Conservation (phyloP, 2,113 vertebrate genomes). For the Meles meles region DNA sequence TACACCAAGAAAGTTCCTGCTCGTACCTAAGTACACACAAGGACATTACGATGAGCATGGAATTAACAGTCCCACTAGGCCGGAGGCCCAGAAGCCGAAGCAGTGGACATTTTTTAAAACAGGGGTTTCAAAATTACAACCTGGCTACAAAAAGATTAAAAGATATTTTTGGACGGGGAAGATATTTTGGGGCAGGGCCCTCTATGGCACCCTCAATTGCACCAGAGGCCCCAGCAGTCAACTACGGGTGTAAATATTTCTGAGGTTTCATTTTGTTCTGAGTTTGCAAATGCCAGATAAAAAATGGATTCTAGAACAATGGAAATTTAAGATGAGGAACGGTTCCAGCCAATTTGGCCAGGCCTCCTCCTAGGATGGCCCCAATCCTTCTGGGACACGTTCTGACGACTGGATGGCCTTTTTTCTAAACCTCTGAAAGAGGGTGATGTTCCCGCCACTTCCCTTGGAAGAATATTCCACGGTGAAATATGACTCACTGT, state of each 20-base stretch:
- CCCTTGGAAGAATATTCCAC: conserved; percentile 51
- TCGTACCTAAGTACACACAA: not conserved
- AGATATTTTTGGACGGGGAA: not conserved
- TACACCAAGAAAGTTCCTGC: not conserved
- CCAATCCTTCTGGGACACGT: conserved; percentile 37
- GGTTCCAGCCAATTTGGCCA: not conserved
- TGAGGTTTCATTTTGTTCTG: not conserved
- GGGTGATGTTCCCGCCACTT: conserved; percentile 12
- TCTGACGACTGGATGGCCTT: conserved; percentile 24
- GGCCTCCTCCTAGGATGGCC: not conserved
- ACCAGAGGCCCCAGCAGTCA: not conserved
- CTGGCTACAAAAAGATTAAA: not conserved
- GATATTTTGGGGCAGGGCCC: not conserved
- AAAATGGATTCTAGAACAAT: conserved; percentile 60
- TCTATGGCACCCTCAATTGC: not conserved
- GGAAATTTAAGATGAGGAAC: conserved; percentile 37
- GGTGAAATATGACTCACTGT: conserved; percentile 59
- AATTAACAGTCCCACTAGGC: not conserved
- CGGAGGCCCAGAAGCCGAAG: not conserved
- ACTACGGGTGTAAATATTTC: not conserved
- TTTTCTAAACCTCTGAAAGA: conserved; percentile 12
- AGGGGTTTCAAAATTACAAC: not conserved
- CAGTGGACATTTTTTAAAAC: not conserved
- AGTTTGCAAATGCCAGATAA: conserved; percentile 48
- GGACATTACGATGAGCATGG: not conserved